A percentile compares a stretch with the other conserved stretches of the same genome.
These are phyloP conservation scores for Oryzias javanicus DNA, from an alignment of 2,113 vertebrate genomes.

Conservation along the genomic window DNA sequence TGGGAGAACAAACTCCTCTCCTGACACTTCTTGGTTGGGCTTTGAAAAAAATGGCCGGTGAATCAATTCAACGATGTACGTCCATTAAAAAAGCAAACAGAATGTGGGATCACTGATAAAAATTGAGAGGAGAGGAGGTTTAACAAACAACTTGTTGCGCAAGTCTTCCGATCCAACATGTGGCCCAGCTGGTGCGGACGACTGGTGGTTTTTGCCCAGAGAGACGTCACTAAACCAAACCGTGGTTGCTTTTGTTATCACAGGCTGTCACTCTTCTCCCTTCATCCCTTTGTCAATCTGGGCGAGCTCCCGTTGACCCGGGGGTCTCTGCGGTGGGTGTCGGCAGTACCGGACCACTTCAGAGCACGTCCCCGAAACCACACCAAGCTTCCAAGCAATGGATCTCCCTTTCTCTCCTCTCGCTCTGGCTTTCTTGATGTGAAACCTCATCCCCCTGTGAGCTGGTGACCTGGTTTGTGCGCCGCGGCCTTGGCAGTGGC, in stretches of 20 bases:
- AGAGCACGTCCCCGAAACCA: constrained; percentile 54
- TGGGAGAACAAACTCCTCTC: constrained; percentile 35
- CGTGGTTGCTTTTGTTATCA: constrained; percentile 64
- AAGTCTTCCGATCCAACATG: constrained; percentile 37
- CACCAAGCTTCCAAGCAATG: constrained; percentile 38
- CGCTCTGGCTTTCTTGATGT: constrained; percentile 46
- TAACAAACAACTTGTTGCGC: too few species aligned
- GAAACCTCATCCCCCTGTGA: constrained; percentile 54
- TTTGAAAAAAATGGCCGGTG: constrained; percentile 25
- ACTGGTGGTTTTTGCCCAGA: constrained; percentile 55
- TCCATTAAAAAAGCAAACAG: neutral
- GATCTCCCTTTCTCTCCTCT: constrained; percentile 31
- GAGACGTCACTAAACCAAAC: constrained; percentile 55
- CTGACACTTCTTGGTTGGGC: constrained; percentile 38
- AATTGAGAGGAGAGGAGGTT: too few species aligned
- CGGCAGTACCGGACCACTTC: constrained; percentile 63
- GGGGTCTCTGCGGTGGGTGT: constrained; percentile 49
- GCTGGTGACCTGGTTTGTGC: constrained; percentile 50
- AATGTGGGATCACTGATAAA: too few species aligned
- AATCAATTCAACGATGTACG: constrained; percentile 1
- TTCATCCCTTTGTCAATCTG: constrained; percentile 56
- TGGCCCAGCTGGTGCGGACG: constrained; percentile 53
- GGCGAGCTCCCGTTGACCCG: constrained; percentile 64
- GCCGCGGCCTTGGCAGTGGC: constrained; percentile 55
- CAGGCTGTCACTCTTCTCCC: constrained; percentile 51